These are phyloP conservation scores for Seira ritae DNA, from an alignment of 2,888 invertebrate species.

Conservation along the genomic window DNA sequence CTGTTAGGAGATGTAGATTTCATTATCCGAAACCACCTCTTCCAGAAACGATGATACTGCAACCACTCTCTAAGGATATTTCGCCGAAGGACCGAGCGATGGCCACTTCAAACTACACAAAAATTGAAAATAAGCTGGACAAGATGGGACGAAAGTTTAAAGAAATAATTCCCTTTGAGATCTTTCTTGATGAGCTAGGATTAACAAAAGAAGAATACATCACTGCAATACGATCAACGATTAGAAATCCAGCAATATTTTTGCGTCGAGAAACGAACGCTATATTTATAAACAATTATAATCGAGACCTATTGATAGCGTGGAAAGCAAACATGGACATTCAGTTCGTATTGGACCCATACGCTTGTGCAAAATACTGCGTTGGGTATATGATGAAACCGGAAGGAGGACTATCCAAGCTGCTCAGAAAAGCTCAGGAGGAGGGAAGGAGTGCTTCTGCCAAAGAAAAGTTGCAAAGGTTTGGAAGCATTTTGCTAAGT, in stretches of 20 bases:
- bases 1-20: slow-evolving; percentile 22
- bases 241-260: slow-evolving; percentile 50
- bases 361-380: slow-evolving; percentile 74
- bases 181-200: background rate
- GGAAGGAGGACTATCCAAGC: slow-evolving; percentile 66
- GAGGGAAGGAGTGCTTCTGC: slow-evolving; percentile 19
- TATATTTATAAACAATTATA: slow-evolving; percentile 73
- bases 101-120: background rate
- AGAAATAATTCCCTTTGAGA: background rate
- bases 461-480: slow-evolving; percentile 70
- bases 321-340: slow-evolving; percentile 75
- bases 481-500: background rate
- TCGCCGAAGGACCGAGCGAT: no score
- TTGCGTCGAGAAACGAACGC: slow-evolving; percentile 69
- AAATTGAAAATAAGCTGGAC: slow-evolving; percentile 18
- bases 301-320: slow-evolving; percentile 67
- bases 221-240: slow-evolving; percentile 69
- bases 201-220: slow-evolving; percentile 68
- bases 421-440: slow-evolving; percentile 69
- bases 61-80: background rate
- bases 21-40: slow-evolving; percentile 37
- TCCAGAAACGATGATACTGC: slow-evolving; percentile 3
- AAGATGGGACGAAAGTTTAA: background rate
- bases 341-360: slow-evolving; percentile 74
- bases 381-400: slow-evolving; percentile 73